These are phyloP conservation scores for Rhagophthalmus giganteus DNA, from an alignment of 2,888 invertebrate species.

Conservation along the genomic window DNA sequence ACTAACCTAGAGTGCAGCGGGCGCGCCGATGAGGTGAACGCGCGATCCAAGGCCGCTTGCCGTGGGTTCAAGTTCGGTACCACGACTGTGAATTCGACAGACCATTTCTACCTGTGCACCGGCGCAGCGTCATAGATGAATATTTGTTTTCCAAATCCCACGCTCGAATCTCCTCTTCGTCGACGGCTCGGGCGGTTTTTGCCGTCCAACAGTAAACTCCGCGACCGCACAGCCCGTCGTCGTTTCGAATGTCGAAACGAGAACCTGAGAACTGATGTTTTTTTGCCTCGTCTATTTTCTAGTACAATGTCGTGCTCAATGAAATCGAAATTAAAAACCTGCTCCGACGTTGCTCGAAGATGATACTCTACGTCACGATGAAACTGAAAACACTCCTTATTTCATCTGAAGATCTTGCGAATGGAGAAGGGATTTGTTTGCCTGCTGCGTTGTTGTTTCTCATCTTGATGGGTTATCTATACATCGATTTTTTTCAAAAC, in stretches of 20 bases:
- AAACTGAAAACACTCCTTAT: background rate
- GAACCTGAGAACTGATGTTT: background rate
- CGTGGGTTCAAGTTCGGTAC: slow-evolving; percentile 46
- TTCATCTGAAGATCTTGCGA: too few species aligned
- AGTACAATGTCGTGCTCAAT: background rate
- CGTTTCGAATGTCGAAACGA: too few species aligned
- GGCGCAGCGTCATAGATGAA: slow-evolving; percentile 22
- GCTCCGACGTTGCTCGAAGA: background rate
- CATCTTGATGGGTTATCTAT: too few species aligned
- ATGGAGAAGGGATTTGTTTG: too few species aligned
- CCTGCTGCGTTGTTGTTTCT: too few species aligned
- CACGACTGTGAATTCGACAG: slow-evolving; percentile 38
- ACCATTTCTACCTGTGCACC: slow-evolving; percentile 34
- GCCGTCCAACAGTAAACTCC: too few species aligned
- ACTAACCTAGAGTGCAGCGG: slow-evolving; percentile 49
- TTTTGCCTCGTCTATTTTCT: too few species aligned
- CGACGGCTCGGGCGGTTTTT: background rate
- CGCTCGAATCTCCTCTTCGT: background rate
- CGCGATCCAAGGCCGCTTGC: slow-evolving; percentile 59
- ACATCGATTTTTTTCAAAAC: too few species aligned
- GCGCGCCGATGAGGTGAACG: slow-evolving; percentile 60
- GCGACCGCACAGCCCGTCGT: too few species aligned
- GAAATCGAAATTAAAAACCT: background rate
- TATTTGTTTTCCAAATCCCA: slow-evolving; percentile 12
- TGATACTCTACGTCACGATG: background rate